These are phyloP conservation scores for Tinea semifulvella DNA, from an alignment of 2,888 invertebrate species.

Conservation along the genomic window DNA sequence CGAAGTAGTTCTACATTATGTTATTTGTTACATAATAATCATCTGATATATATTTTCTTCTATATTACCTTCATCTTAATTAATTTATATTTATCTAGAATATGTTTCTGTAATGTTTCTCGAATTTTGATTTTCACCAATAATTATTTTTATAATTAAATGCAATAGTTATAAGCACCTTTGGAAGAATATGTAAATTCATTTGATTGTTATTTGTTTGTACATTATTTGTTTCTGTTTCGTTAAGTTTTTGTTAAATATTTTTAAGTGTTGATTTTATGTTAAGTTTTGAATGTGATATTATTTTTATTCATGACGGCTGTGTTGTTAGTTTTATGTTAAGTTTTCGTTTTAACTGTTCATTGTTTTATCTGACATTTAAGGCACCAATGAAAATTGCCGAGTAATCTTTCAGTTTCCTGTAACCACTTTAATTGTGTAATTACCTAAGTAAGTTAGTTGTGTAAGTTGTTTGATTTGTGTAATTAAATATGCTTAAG, in stretches of 20 bases:
- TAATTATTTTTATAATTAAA: neutral
- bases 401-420: conserved; percentile 7
- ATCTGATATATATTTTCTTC: conserved; percentile 1
- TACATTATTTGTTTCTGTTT: conserved; percentile 15
- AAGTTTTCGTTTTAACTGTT: conserved; percentile 61
- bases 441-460: conserved; percentile 20
- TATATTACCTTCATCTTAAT: neutral
- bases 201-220: conserved; percentile 21
- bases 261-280: conserved; percentile 56
- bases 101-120: neutral
- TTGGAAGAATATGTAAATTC: conserved; percentile 12
- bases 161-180: neutral
- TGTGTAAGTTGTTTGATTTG: conserved; percentile 23
- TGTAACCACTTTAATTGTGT: conserved; percentile 11
- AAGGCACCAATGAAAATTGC: conserved; percentile 28
- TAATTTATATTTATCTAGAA: neutral
- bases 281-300: conserved; percentile 56
- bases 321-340: conserved; percentile 67
- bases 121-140: neutral
- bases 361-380: conserved; percentile 50
- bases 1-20: no score
- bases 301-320: conserved; percentile 44
- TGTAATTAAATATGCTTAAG: conserved; percentile 43
- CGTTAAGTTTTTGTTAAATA: conserved; percentile 19
- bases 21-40: conserved; percentile 1